Conservation (phyloP, 2,113 vertebrate species). For the Prolemur simus region DNA sequence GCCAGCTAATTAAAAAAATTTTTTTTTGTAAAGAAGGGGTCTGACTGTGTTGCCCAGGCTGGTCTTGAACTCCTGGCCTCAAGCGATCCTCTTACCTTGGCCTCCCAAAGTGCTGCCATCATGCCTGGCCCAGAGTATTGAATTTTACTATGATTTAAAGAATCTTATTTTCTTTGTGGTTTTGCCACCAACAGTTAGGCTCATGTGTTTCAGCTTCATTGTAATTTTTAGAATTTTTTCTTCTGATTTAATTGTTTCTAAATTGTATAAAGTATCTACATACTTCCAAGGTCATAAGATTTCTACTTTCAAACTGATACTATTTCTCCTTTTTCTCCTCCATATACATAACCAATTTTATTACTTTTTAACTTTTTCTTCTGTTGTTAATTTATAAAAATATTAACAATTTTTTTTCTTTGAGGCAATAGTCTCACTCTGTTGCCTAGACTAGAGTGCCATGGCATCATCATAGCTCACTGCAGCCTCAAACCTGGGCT, state of each 20-base stretch:
- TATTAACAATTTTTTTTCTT: neutral
- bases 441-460: neutral
- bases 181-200: conserved; percentile 6
- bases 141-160: conserved; percentile 11
- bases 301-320: neutral
- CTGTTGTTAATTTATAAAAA: neutral
- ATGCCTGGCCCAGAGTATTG: neutral
- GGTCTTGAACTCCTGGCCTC: too few species aligned
- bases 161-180: neutral
- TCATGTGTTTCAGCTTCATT: conserved; percentile 39
- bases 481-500: neutral
- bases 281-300: neutral
- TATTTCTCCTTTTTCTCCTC: neutral
- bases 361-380: neutral
- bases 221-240: neutral
- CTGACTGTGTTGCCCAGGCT: too few species aligned
- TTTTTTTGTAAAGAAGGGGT: too few species aligned
- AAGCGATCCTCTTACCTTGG: too few species aligned
- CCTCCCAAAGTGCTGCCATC: too few species aligned
- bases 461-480: neutral
- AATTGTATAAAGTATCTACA: neutral
- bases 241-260: conserved; percentile 1
- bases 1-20: too few species aligned
- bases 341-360: neutral
- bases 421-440: neutral